Base-by-base conservation (phyloP, 2,113 vertebrate species). In the Passer domesticus region DNA sequence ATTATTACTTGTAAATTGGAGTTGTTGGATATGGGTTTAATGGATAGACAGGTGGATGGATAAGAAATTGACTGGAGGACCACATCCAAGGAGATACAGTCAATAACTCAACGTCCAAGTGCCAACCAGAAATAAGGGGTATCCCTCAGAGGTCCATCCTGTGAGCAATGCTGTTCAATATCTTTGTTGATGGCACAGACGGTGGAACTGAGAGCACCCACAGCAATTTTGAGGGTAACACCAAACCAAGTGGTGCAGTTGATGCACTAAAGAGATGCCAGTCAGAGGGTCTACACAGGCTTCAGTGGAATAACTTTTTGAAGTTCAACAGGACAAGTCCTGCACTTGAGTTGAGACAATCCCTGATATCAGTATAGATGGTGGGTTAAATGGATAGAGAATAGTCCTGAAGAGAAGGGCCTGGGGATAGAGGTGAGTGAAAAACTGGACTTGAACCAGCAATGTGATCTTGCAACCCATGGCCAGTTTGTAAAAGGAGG, bases 401-500 rank as follows among this genome's bases (percentile, higher is more conserved):
- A 14, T n/a, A 56, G n/a, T 27, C 35, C 31, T 64, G 27, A 72
- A 73, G 25, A 49, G 17, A 56, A 80, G 8, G 8, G 8, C 31
- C 22, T 43, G 9, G 9, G 21, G 5, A 31, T 35, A 49, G 2
- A 35, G 14, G 21, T 33, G 31, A 64, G 22, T 56, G 43, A 64
- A 64, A 80, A 64, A 63, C 28, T 56, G 25, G 25, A 31, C 35
- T 72, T 15, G 21, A 56, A 19, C 6, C 31, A 59, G 15, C 3
- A 24, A 17, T 28, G 46, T 35, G 10, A 8, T 8, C 11, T 83
- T 49, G 15, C 5, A 43, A 2, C n/a, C 2, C 1, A 0, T 18
- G 47, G 6, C 22, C n/a, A n/a, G 5, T 19, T 37, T 43, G 14
- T 63, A 4, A 5, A 72, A 25, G 6, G 15, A 86, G 30, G 1